phyloP scores from a whole-genome alignment of 2,797 vertebrate genomes.

The Enteromius treurensis region DNA sequence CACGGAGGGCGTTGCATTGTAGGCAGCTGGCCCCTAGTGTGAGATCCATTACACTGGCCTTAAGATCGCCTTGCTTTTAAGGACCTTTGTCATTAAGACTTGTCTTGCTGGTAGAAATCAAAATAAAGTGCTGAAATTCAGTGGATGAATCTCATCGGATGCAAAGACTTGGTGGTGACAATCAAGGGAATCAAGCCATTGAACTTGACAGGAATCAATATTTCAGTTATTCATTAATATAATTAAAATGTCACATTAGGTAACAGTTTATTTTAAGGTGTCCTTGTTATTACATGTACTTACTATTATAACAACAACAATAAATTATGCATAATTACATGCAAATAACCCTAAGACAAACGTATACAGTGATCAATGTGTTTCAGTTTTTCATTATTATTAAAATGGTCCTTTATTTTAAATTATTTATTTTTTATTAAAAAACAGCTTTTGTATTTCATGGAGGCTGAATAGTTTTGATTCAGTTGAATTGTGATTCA shows the following conservation, averaged over 20 bases:
- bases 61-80: slow-evolving; percentile 59
- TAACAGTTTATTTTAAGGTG: not conserved
- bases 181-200: not conserved
- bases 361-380: not conserved
- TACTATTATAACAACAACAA: not conserved
- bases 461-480: not conserved
- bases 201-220: not conserved
- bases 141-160: slow-evolving; percentile 38
- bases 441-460: not conserved
- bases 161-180: not conserved
- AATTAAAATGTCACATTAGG: slow-evolving; percentile 1
- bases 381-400: not conserved
- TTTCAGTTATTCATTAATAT: not conserved
- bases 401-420: not conserved
- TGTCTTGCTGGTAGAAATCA: slow-evolving; percentile 52
- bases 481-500: not conserved
- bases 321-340: not conserved
- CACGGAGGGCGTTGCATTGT: slow-evolving; percentile 49
- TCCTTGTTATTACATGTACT: not conserved
- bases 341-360: not conserved
- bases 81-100: slow-evolving; percentile 58
- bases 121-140: slow-evolving; percentile 44
- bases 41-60: slow-evolving; percentile 62
- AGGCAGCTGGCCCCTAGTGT: slow-evolving; percentile 61
- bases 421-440: not conserved